Evolutionary conservation across 2,888 invertebrate species (phyloP).

Genomic region (Volucella bombylans): DNA sequence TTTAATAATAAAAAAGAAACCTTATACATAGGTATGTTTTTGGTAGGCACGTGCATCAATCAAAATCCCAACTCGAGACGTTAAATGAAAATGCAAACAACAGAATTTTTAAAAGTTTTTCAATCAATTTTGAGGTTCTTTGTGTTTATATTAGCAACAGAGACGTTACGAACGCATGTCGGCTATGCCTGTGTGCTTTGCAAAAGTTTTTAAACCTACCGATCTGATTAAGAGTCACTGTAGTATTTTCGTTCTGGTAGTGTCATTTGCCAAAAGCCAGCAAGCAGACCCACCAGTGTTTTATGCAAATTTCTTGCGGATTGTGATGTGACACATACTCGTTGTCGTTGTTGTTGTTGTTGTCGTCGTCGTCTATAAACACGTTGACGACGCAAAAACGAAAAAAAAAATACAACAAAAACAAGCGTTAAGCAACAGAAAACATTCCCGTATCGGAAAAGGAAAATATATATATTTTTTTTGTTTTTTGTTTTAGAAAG

Average conservation of each 20-base stretch:
- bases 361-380: conserved; percentile 15
- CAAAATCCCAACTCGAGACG: conserved; percentile 34
- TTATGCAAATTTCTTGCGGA: conserved; percentile 43
- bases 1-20: not conserved
- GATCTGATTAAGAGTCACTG: conserved; percentile 21
- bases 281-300: conserved; percentile 26
- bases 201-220: not conserved
- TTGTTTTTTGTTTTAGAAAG: not conserved
- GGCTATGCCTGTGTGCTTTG: too few species aligned
- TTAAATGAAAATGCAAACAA: conserved; percentile 41
- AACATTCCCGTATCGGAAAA: conserved; percentile 14
- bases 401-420: conserved; percentile 3
- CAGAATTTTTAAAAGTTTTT: conserved; percentile 3
- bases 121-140: conserved; percentile 4
- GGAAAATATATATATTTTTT: not conserved
- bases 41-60: conserved; percentile 54
- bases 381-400: conserved; percentile 46
- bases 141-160: conserved; percentile 14
- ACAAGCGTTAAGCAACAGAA: too few species aligned
- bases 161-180: not conserved
- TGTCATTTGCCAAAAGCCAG: conserved; percentile 25
- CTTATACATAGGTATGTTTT: conserved; percentile 8
- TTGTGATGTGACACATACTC: conserved; percentile 58
- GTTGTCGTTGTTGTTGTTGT: not conserved
- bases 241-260: conserved; percentile 33